A percentile compares a stretch with the other conserved stretches of the same genome.
These are phyloP conservation scores for Ectropis grisescens DNA, from an alignment of 1,140 invertebrate genomes.

Conservation along the genomic window DNA sequence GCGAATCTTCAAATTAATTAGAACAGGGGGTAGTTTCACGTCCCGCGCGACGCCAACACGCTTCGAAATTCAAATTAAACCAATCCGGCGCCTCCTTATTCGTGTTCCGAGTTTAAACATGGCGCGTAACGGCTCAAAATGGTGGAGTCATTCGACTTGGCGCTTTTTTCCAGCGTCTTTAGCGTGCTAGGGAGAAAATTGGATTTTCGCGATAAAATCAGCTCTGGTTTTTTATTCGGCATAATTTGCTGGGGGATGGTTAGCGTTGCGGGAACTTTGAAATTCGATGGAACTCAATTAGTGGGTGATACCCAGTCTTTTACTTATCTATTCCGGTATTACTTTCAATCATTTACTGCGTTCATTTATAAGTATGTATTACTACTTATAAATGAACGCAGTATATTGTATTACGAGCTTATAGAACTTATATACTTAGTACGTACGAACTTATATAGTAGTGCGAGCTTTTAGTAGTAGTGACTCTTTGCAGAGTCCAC, in stretches of 20 bases:
- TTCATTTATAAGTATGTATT: too few relatives aligned
- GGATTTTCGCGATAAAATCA: conserved; percentile 63
- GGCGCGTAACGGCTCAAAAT: conserved; percentile 57
- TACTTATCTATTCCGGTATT: too few relatives aligned
- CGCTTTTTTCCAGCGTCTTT: conserved; percentile 63
- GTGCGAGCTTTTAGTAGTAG: too few relatives aligned
- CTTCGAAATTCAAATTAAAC: conserved; percentile 66
- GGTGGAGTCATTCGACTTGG: conserved; percentile 64
- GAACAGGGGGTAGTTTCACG: conserved; percentile 23
- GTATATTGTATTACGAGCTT: too few relatives aligned
- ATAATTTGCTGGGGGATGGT: conserved; percentile 40
- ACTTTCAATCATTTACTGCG: too few relatives aligned
- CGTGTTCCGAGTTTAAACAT: conserved; percentile 55
- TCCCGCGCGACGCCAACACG: conserved; percentile 20
- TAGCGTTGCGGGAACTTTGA: conserved; percentile 40
- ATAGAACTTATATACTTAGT: too few relatives aligned
- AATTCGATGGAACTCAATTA: conserved; percentile 61
- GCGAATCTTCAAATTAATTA: conserved; percentile 50
- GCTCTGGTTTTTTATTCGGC: conserved; percentile 37
- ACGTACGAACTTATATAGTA: too few relatives aligned
- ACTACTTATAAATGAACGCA: too few relatives aligned
- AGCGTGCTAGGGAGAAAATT: conserved; percentile 63
- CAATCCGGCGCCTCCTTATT: conserved; percentile 67
- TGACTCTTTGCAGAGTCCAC: too few relatives aligned
- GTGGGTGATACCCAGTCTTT: conserved; percentile 17